Evolutionary conservation across 1,140 invertebrate species (phyloP), one percentile per base, ranked within the genome.

Genomic region (Hylyphantes graminicola): DNA sequence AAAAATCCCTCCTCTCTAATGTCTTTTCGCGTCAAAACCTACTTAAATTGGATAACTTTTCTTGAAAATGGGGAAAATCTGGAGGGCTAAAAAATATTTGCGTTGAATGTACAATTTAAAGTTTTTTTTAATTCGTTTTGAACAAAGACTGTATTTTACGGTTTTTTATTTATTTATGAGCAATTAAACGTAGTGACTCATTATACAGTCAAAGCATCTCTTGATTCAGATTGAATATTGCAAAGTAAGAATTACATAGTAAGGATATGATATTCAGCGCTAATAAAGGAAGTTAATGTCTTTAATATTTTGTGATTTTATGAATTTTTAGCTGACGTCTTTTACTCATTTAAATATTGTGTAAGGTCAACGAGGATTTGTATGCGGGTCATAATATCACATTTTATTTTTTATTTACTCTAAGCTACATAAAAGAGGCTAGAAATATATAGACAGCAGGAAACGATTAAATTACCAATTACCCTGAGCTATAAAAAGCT

Each of bases 11-110:
- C 15, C 17, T 13, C 21, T 55, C n/a, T 59, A 19, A 12, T 57
- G 54, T 15, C 19, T 15, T 53, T 74, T n/a, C 21, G n/a, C 55
- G 55, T 74, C 19, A 74, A 57, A 74, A 74, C 54, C 15, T 0
- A 48, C 72, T 55, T 57, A 74, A 59, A 74, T 35, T 55, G 72
- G 72, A 74, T n/a, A n/a, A 74, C 68, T 59, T 53, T 55, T 59
- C 17, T 35, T 59, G 53, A 74, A 35, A 74, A n/a, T 15, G 21
- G 10, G n/a, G 21, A 7, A 59, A 74, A 54, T n/a, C 12, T 70
- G 6, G 68, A 11, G 54, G 54, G 7, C 15, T 53, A 8, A 35
- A 19, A 72, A 73, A 73, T 17, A 9, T 21, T 74, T 57, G 72
- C 17, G 72, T 53, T 59, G n/a, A 74, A 74, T 74, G 19, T 10